Conservation (phyloP, 2,888 invertebrate genomes). For the Lochmaea capreae region DNA sequence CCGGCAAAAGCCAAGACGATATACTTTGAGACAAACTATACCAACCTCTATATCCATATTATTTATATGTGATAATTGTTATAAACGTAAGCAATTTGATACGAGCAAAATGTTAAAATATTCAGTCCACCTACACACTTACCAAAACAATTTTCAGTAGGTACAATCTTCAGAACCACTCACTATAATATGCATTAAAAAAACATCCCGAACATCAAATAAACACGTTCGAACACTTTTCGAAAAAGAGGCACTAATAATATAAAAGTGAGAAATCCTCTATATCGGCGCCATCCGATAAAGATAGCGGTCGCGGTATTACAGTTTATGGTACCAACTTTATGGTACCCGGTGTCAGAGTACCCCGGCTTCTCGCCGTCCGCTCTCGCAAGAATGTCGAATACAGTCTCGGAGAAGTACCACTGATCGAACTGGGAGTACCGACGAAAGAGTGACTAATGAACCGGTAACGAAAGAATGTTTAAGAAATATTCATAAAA, state of each 20-base stretch:
- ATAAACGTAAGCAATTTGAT: not conserved
- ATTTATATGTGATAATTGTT: not conserved
- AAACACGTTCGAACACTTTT: constrained; percentile 25
- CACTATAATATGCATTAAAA: constrained; percentile 18
- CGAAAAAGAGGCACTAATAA: constrained; percentile 32
- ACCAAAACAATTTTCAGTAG: constrained; percentile 20
- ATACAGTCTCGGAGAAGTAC: constrained; percentile 52
- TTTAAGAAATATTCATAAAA: no score
- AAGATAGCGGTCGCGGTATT: constrained; percentile 53
- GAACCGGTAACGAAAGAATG: not conserved
- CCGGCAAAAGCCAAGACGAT: no score
- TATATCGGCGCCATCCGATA: constrained; percentile 54
- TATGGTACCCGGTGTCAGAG: constrained; percentile 53
- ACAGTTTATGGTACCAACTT: constrained; percentile 31
- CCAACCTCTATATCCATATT: no score
- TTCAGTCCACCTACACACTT: constrained; percentile 29
- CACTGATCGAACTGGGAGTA: constrained; percentile 22
- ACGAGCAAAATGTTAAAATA: not conserved
- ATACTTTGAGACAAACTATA: no score
- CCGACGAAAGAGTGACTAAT: constrained; percentile 3
- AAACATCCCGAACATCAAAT: constrained; percentile 24
- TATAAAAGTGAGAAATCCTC: constrained; percentile 40
- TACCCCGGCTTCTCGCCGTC: constrained; percentile 52
- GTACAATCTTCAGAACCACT: constrained; percentile 16
- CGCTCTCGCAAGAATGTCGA: constrained; percentile 55